Conservation (phyloP, 1,140 invertebrate species). For the Eulimnadia texana region DNA sequence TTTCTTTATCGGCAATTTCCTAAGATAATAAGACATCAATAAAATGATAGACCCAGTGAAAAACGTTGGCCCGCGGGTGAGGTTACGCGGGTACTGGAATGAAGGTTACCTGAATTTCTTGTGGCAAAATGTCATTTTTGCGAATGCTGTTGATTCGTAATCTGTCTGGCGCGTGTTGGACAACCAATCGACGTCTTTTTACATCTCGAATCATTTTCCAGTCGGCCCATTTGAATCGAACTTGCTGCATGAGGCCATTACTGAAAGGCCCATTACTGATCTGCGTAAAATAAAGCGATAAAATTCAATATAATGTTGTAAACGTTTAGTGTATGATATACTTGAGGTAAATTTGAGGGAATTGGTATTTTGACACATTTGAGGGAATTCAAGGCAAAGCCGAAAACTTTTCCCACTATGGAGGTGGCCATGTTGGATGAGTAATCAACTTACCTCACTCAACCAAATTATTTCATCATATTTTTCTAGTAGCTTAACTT, state of each 20-base stretch:
- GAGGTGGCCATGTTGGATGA: neutral
- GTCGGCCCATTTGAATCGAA: slow-evolving; percentile 41
- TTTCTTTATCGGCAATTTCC: slow-evolving; percentile 53
- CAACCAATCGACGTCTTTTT: slow-evolving; percentile 53
- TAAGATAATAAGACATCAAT: neutral
- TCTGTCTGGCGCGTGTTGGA: slow-evolving; percentile 51
- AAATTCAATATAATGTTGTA: neutral
- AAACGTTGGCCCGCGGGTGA: slow-evolving; percentile 14
- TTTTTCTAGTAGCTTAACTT: no score
- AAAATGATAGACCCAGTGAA: neutral
- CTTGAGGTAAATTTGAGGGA: neutral
- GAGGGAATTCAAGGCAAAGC: neutral
- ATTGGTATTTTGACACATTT: neutral
- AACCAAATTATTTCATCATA: no score
- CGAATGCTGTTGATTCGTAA: slow-evolving; percentile 57
- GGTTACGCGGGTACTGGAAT: neutral
- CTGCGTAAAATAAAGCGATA: neutral
- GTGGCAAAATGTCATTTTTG: slow-evolving; percentile 64
- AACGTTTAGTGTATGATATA: neutral
- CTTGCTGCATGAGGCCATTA: slow-evolving; percentile 9
- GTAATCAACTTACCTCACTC: no score
- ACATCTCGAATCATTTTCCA: slow-evolving; percentile 66
- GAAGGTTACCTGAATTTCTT: slow-evolving; percentile 40
- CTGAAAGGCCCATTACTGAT: neutral
- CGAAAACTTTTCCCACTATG: neutral